Conservation (phyloP, 2,888 invertebrate species). For the Cylindroiulus punctatus region DNA sequence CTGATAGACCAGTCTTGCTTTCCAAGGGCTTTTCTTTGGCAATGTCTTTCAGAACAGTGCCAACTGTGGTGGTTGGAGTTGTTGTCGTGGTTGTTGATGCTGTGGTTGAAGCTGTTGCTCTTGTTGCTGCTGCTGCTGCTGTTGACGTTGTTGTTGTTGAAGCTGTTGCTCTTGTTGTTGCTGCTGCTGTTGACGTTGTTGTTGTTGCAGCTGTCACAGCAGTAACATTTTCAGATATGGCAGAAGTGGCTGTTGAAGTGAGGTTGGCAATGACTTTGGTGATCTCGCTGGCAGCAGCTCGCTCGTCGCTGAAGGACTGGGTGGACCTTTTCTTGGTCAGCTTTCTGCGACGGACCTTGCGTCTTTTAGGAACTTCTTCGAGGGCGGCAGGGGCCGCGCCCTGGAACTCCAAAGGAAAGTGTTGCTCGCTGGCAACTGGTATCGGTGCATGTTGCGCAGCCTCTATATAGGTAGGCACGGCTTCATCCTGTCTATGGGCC, state of each 20-base stretch:
- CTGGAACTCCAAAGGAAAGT: not conserved
- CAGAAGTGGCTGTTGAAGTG: not conserved
- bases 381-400: not conserved
- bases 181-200: not conserved
- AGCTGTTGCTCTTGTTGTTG: constrained; percentile 16
- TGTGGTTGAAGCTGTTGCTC: constrained; percentile 11
- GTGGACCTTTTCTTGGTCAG: constrained; percentile 40
- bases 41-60: not conserved
- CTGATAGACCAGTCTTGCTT: constrained; percentile 3
- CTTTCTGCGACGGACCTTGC: constrained; percentile 42
- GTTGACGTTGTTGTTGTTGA: not conserved
- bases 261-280: not conserved
- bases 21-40: not conserved
- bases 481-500: not conserved
- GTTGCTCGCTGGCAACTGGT: not conserved
- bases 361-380: not conserved
- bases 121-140: not conserved
- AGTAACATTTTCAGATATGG: not conserved
- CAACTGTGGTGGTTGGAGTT: constrained; percentile 30
- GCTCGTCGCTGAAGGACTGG: constrained; percentile 6
- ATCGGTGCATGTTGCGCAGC: not conserved
- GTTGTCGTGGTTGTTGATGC: constrained; percentile 22
- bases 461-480: not conserved
- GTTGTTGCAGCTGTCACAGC: not conserved
- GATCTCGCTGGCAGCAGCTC: not conserved